Evolutionary conservation across 2,113 vertebrate species (phyloP), one percentile per base, ranked within the genome.

Genomic region (Falcunculus frontatus): DNA sequence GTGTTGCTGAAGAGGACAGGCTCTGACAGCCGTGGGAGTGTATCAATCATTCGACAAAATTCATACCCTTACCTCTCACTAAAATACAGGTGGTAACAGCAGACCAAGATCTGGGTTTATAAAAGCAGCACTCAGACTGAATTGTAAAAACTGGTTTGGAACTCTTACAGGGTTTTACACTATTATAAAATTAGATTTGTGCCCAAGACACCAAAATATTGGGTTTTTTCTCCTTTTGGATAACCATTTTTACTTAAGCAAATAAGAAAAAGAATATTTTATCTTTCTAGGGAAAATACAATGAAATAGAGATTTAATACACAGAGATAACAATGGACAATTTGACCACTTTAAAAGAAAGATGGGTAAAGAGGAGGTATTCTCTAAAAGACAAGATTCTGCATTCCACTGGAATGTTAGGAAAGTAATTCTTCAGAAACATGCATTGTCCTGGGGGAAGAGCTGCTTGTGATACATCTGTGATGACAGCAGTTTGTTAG

Each of bases 401-500:
- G 62, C 50, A 49, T 88, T 95, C 84, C 81, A 59, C 55, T 81
- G 84, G 56, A 87, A 95, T 82, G 32, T 46, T 55, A 82, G 94
- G 89, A 96, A 93, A 95, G 91, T 33, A 95, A 74, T 46, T 90
- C 84, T 97, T 96, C 96, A 96, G 95, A 96, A 97, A 93, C 82
- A 55, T 10, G 60, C 72, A 93, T 72, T 95, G 75, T 90, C 97
- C 98, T 70, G 91, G 81, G 96, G 95, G 97, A 95, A 96, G 97
- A 95, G 87, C 83, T 89, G 88, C 92, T 97, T 96, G 94, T 94
- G 93, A 94, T 95, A 85, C 82, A 96, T 89, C 76, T 93, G 81
- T 46, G 93, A 95, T 97, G 97, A 97, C 97, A 98, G 96, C 81
- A 84, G 89, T 75, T 96, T 49, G n/a, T 87, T 87, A 74, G 93